phyloP scores from a whole-genome alignment of 2,797 vertebrate species.

The Fundulus diaphanus region DNA sequence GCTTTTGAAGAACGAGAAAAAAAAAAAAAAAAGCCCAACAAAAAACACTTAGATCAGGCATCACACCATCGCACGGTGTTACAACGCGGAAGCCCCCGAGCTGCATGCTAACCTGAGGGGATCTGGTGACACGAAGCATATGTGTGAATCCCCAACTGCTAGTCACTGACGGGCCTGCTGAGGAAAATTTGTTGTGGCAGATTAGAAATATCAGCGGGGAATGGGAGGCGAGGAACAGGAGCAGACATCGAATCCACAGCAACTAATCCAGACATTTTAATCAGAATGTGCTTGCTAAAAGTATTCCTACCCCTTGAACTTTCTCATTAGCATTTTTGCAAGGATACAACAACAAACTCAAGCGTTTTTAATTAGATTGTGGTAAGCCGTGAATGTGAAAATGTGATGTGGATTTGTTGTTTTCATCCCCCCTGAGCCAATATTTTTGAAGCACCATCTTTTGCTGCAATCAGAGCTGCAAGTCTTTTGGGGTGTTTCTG shows the following conservation, averaged over 20 bases:
- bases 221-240: slow-evolving; percentile 22
- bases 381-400: not conserved
- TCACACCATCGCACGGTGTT: slow-evolving; percentile 54
- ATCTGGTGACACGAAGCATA: slow-evolving; percentile 66
- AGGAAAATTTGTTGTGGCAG: slow-evolving; percentile 70
- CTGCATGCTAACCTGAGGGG: slow-evolving; percentile 61
- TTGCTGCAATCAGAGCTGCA: not conserved
- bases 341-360: not conserved
- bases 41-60: slow-evolving; percentile 25
- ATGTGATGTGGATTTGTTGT: not conserved
- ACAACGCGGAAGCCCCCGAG: slow-evolving; percentile 44
- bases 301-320: not conserved
- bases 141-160: slow-evolving; percentile 58
- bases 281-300: slow-evolving; percentile 22
- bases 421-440: not conserved
- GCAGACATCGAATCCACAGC: slow-evolving; percentile 21
- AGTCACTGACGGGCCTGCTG: slow-evolving; percentile 53
- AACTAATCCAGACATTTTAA: slow-evolving; percentile 31
- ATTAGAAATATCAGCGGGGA: slow-evolving; percentile 66
- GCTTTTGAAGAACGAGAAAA: slow-evolving; percentile 8
- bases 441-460: not conserved
- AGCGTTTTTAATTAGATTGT: not conserved
- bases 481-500: too few relatives aligned
- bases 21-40: slow-evolving; percentile 14
- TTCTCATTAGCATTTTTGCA: not conserved